Percentiles rank a stretch among this genome's conserved stretches.
Conservation (phyloP, 2,797 vertebrate species). For the Myripristis murdjan region DNA sequence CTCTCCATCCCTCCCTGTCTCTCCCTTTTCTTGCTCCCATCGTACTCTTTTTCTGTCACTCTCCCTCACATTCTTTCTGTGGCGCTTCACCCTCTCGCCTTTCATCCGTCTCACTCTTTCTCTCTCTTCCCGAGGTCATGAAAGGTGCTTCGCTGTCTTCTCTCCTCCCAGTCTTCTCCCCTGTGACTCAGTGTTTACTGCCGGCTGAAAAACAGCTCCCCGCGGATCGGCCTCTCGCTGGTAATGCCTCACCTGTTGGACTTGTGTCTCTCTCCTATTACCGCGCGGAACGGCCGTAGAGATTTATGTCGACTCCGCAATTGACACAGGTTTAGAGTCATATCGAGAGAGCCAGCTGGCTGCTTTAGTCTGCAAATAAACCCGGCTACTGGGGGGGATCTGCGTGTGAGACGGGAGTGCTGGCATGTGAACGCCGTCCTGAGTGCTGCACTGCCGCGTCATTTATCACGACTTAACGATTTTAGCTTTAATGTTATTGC, state of each 20-base stretch:
- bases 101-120: not conserved
- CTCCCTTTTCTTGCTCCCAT: not conserved
- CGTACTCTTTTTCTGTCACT: not conserved
- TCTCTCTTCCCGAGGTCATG: conserved; percentile 31
- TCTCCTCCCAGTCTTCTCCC: conserved; percentile 33
- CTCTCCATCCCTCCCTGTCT: not conserved
- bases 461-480: conserved; percentile 76
- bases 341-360: conserved; percentile 68
- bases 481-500: conserved; percentile 77
- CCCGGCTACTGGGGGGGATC: conserved; percentile 29
- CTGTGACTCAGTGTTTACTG: conserved; percentile 62
- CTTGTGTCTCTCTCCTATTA: conserved; percentile 48
- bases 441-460: conserved; percentile 47
- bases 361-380: conserved; percentile 72
- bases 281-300: conserved; percentile 53
- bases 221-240: conserved; percentile 34
- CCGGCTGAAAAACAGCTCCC: conserved; percentile 43
- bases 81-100: conserved; percentile 1
- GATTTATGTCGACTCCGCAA: conserved; percentile 72
- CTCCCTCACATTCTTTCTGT: conserved; percentile 15
- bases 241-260: conserved; percentile 67
- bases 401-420: conserved; percentile 39
- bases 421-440: conserved; percentile 57
- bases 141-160: conserved; percentile 32
- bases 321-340: conserved; percentile 67